Percentiles rank a stretch among this genome's conserved stretches.
phyloP scores from a whole-genome alignment of 2,113 vertebrate genomes.

The Chaetodon trifascialis region DNA sequence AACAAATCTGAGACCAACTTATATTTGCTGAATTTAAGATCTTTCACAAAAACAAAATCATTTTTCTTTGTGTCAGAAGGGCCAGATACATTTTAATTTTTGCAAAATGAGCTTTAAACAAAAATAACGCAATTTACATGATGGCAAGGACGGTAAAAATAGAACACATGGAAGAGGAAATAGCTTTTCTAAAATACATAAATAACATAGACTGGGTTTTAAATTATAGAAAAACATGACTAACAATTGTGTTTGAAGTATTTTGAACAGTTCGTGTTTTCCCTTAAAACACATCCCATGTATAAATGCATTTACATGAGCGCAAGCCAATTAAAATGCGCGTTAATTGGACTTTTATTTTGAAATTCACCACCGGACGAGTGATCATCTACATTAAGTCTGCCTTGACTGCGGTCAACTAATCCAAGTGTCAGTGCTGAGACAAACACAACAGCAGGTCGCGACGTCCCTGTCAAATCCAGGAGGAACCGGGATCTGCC shows the following conservation, averaged over 20 bases:
- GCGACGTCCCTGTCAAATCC: constrained; percentile 67
- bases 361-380: constrained; percentile 8
- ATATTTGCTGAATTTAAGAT: too few species aligned
- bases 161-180: background rate
- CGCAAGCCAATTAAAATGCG: background rate
- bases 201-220: background rate
- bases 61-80: too few species aligned
- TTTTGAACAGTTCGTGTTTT: background rate
- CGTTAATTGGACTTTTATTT: constrained; percentile 46
- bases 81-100: too few species aligned
- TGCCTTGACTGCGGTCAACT: constrained; percentile 9
- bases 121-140: too few species aligned
- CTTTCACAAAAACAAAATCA: too few species aligned
- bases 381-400: fast-evolving
- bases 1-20: background rate
- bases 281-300: background rate
- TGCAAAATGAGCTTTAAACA: too few species aligned
- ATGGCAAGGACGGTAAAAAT: too few species aligned
- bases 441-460: constrained; percentile 57
- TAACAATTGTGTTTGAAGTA: background rate
- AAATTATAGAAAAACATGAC: background rate
- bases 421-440: constrained; percentile 51
- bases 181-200: background rate
- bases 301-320: too few species aligned
- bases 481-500: constrained; percentile 17